Evolutionary conservation across 2,888 invertebrate genomes (phyloP).

Genomic region (Corythucha ciliata): DNA sequence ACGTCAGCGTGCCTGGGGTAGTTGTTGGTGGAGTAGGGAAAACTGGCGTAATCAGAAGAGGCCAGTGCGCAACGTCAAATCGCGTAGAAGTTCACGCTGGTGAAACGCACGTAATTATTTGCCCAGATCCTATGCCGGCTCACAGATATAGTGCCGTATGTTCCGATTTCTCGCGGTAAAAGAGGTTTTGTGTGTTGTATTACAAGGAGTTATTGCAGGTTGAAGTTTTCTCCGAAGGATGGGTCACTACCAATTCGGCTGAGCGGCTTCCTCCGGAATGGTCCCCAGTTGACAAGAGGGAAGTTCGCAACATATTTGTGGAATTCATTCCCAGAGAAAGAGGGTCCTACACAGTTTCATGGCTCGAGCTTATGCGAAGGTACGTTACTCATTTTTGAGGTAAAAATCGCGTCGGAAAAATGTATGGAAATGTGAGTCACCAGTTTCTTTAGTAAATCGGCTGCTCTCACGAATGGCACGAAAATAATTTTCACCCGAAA

Average conservation of each 20-base stretch:
- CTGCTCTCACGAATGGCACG: too few relatives aligned
- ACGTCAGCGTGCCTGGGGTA: slow-evolving; percentile 62
- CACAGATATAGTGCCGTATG: slow-evolving; percentile 57
- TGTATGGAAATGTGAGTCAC: too few relatives aligned
- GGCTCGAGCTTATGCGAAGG: slow-evolving; percentile 71
- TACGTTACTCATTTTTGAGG: too few relatives aligned
- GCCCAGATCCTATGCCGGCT: slow-evolving; percentile 45
- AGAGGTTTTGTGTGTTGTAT: too few relatives aligned
- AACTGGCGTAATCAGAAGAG: slow-evolving; percentile 45
- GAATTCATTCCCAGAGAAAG: slow-evolving; percentile 70
- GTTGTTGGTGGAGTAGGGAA: slow-evolving; percentile 41
- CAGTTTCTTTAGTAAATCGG: too few relatives aligned
- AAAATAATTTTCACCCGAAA: too few relatives aligned
- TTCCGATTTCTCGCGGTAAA: too few relatives aligned
- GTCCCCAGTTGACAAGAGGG: slow-evolving; percentile 31
- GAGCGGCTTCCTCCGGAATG: slow-evolving; percentile 32
- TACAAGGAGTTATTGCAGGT: slow-evolving; percentile 27
- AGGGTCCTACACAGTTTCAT: slow-evolving; percentile 65
- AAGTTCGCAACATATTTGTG: slow-evolving; percentile 56
- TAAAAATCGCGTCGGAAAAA: too few relatives aligned
- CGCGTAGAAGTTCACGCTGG: slow-evolving; percentile 70
- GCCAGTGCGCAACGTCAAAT: slow-evolving; percentile 63
- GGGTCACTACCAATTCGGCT: slow-evolving; percentile 48
- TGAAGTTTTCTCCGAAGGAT: slow-evolving; percentile 70
- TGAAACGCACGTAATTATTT: slow-evolving; percentile 52